These are phyloP conservation scores for Nasonia vitripennis DNA, from an alignment of 1,140 invertebrate species.

Conservation along the genomic window DNA sequence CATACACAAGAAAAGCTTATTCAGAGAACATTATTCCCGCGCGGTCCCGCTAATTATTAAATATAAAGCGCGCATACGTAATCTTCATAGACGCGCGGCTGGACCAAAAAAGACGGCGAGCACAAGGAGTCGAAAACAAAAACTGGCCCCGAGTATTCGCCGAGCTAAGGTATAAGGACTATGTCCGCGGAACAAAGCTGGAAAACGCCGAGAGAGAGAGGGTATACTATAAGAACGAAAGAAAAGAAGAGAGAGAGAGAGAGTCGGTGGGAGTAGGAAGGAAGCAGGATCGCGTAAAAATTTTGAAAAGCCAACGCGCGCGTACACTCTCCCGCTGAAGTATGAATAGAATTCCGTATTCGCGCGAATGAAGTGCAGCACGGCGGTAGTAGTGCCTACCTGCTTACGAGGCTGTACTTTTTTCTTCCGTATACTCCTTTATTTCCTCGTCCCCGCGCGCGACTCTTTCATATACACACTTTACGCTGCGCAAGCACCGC, in stretches of 20 bases:
- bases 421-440: neutral
- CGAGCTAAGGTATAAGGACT: neutral
- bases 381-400: neutral
- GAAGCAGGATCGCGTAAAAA: slow-evolving; percentile 4
- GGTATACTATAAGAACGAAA: neutral
- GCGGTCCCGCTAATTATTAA: neutral
- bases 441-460: neutral
- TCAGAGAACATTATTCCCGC: neutral
- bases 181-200: neutral
- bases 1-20: neutral
- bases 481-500: neutral
- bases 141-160: neutral
- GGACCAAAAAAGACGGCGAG: neutral
- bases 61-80: neutral
- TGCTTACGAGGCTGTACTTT: neutral
- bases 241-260: neutral
- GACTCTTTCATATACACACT: neutral
- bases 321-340: neutral
- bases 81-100: neutral
- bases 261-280: neutral
- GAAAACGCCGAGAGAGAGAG: neutral
- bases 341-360: slow-evolving; percentile 34
- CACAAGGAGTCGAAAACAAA: neutral
- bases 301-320: slow-evolving; percentile 28
- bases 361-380: slow-evolving; percentile 19